Evolutionary conservation across 2,888 invertebrate species (phyloP).

Genomic region (Apotomis capreana): DNA sequence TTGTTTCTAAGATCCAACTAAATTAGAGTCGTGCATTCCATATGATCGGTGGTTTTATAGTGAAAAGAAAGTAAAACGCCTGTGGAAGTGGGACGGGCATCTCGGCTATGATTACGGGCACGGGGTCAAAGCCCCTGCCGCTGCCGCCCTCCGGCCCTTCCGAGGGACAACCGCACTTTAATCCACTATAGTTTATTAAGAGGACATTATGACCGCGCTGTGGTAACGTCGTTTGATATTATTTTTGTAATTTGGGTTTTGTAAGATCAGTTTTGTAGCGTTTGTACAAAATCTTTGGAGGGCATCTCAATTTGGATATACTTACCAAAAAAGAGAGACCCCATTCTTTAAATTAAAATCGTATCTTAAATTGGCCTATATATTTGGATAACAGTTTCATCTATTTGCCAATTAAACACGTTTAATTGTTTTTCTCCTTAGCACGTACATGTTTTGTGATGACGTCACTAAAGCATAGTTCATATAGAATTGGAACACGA

Average conservation of each 20-base stretch:
- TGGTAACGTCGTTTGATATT: background rate
- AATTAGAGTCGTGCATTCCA: slow-evolving; percentile 23
- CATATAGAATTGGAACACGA: too few relatives aligned
- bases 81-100: slow-evolving; percentile 32
- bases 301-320: background rate
- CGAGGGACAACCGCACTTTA: slow-evolving; percentile 48
- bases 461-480: too few relatives aligned
- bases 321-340: too few relatives aligned
- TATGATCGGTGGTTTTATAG: slow-evolving; percentile 11
- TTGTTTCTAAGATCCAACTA: slow-evolving; percentile 39
- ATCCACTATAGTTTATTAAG: slow-evolving; percentile 20
- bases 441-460: too few relatives aligned
- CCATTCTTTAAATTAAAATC: too few relatives aligned
- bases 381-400: too few relatives aligned
- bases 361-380: too few relatives aligned
- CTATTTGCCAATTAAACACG: too few relatives aligned
- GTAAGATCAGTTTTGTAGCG: background rate
- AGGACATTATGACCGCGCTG: slow-evolving; percentile 2
- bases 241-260: background rate
- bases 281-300: background rate
- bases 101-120: slow-evolving; percentile 62
- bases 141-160: slow-evolving; percentile 45
- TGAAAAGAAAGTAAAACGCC: slow-evolving; percentile 35
- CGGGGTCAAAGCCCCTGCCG: slow-evolving; percentile 64
- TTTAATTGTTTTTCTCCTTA: too few relatives aligned